phyloP scores from a whole-genome alignment of 2,113 vertebrate genomes.

The Psammodynastes pulverulentus region DNA sequence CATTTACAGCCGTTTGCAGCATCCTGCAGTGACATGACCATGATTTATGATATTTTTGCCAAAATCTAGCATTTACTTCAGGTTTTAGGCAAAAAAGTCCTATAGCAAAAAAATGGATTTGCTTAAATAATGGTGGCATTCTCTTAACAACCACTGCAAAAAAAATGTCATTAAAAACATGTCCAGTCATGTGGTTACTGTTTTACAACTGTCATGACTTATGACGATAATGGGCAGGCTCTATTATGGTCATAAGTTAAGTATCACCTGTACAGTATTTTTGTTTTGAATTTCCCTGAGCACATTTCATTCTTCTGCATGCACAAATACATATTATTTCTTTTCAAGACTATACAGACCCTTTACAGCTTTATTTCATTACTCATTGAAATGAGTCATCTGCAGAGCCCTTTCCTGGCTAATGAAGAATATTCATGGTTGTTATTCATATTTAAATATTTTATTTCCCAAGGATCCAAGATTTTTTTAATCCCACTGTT shows the following conservation, averaged over 20 bases:
- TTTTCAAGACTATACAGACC: constrained; percentile 12
- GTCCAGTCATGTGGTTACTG: background rate
- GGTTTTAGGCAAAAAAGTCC: background rate
- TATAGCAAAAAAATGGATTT: background rate
- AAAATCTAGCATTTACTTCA: background rate
- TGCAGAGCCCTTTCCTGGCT: constrained; percentile 15
- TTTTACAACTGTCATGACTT: background rate
- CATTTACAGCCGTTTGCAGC: background rate
- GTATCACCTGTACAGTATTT: background rate
- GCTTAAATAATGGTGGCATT: background rate
- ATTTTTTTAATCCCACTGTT: background rate
- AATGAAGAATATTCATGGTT: constrained; percentile 13
- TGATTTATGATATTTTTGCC: background rate
- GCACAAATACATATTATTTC: background rate
- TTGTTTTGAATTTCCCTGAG: constrained; percentile 9
- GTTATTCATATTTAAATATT: constrained; percentile 10
- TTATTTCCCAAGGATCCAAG: background rate
- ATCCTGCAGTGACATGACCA: background rate
- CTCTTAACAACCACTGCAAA: background rate
- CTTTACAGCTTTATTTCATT: constrained; percentile 8
- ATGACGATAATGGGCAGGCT: background rate
- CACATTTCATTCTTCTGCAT: background rate
- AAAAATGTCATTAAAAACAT: background rate
- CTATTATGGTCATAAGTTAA: background rate
- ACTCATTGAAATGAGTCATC: constrained; percentile 34